Percentiles rank a stretch among this genome's conserved stretches.
These are phyloP conservation scores for Chymomyza amoena DNA, from an alignment of 2,888 invertebrate species.

Conservation along the genomic window DNA sequence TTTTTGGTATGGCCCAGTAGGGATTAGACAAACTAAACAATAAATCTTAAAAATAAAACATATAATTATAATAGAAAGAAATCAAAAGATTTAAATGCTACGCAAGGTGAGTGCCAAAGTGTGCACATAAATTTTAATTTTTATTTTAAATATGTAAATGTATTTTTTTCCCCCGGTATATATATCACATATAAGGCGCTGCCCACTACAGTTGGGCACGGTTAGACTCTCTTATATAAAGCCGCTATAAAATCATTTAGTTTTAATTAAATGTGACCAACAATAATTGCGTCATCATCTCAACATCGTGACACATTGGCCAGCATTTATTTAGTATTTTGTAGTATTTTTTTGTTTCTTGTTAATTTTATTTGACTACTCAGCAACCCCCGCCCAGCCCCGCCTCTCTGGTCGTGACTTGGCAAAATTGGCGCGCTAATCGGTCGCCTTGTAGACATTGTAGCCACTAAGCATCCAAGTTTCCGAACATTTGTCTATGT, in stretches of 20 bases:
- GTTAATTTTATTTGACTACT: background rate
- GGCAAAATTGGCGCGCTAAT: slow-evolving; percentile 50
- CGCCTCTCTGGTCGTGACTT: slow-evolving; percentile 37
- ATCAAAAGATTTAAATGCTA: background rate
- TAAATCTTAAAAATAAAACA: background rate
- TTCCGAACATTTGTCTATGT: background rate
- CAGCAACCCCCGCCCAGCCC: background rate
- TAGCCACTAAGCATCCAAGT: background rate
- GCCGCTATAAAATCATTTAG: slow-evolving; percentile 4
- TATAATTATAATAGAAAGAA: background rate
- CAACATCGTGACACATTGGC: background rate
- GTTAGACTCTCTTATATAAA: background rate
- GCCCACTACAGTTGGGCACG: background rate
- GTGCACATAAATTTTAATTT: background rate
- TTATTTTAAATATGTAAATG: background rate
- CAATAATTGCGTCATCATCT: slow-evolving; percentile 40
- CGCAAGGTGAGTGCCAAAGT: background rate
- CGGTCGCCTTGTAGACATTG: slow-evolving; percentile 41
- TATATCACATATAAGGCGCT: background rate
- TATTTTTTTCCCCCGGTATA: background rate
- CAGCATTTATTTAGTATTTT: background rate
- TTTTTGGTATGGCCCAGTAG: background rate
- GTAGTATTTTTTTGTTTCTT: background rate
- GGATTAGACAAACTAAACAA: background rate
- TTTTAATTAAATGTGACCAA: slow-evolving; percentile 33